phyloP scores from a whole-genome alignment of 2,113 vertebrate genomes.

The Apteryx mantelli region DNA sequence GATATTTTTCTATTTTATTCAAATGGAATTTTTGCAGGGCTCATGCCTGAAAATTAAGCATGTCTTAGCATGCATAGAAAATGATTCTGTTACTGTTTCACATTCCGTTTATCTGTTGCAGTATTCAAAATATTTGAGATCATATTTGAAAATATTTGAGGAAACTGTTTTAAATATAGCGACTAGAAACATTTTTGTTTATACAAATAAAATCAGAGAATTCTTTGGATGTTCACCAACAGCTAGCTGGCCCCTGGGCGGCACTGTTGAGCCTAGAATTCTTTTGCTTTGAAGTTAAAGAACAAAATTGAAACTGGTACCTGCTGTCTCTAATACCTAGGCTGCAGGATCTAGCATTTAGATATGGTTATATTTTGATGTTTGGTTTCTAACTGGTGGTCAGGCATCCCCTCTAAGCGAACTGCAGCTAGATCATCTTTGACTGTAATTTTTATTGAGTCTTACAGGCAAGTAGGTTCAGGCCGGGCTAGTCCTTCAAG shows the following conservation, averaged over 20 bases:
- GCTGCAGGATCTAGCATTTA: background rate
- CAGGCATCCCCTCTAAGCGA: background rate
- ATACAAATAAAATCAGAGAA: background rate
- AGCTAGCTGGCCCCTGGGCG: constrained; percentile 60
- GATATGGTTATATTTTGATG: background rate
- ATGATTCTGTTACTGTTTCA: background rate
- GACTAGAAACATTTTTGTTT: background rate
- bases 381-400: background rate
- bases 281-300: background rate
- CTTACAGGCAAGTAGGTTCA: background rate
- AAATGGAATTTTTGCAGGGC: background rate
- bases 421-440: background rate
- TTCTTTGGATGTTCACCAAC: background rate
- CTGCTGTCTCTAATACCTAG: background rate
- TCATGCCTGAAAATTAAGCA: background rate
- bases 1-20: background rate
- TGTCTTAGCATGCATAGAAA: background rate
- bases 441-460: background rate
- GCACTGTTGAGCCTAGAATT: constrained; percentile 69
- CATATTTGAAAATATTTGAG: background rate
- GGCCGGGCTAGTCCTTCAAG: background rate
- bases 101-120: background rate
- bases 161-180: background rate
- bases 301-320: background rate
- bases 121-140: background rate